Percentiles rank a stretch among this genome's conserved stretches.
Conservation (phyloP, 2,888 invertebrate species). For the Yponomeuta plumbellus region DNA sequence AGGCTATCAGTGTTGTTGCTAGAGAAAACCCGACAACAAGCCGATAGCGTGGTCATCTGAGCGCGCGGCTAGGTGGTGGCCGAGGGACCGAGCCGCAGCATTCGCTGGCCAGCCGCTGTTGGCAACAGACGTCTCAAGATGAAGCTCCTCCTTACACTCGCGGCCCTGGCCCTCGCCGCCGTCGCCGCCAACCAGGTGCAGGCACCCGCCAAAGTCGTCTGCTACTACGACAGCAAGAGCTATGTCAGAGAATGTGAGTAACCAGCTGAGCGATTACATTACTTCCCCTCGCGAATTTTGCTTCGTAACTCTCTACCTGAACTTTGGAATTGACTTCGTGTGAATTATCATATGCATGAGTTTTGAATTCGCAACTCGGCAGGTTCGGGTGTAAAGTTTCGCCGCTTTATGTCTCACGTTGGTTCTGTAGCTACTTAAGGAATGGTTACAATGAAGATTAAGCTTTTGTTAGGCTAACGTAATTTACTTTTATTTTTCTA, state of each 20-base stretch:
- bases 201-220: conserved; percentile 78
- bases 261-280: conserved; percentile 39
- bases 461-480: not conserved
- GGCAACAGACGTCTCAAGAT: conserved; percentile 50
- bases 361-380: conserved; percentile 9
- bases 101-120: conserved; percentile 53
- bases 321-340: conserved; percentile 19
- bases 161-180: conserved; percentile 34
- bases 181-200: conserved; percentile 50
- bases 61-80: conserved; percentile 19
- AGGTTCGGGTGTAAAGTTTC: not conserved
- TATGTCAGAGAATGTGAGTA: conserved; percentile 81
- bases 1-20: conserved; percentile 15
- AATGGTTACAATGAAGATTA: not conserved
- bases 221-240: conserved; percentile 84
- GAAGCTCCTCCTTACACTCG: conserved; percentile 45
- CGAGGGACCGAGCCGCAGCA: conserved; percentile 32
- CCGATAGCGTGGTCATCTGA: conserved; percentile 30
- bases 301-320: conserved; percentile 26
- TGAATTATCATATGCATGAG: conserved; percentile 27
- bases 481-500: not conserved
- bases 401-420: not conserved
- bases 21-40: conserved; percentile 14
- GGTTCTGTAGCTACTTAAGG: not conserved
- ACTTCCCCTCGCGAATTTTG: conserved; percentile 29